Evolutionary conservation across 2,797 vertebrate genomes (phyloP).

Genomic region (Leptatherina wallacei): DNA sequence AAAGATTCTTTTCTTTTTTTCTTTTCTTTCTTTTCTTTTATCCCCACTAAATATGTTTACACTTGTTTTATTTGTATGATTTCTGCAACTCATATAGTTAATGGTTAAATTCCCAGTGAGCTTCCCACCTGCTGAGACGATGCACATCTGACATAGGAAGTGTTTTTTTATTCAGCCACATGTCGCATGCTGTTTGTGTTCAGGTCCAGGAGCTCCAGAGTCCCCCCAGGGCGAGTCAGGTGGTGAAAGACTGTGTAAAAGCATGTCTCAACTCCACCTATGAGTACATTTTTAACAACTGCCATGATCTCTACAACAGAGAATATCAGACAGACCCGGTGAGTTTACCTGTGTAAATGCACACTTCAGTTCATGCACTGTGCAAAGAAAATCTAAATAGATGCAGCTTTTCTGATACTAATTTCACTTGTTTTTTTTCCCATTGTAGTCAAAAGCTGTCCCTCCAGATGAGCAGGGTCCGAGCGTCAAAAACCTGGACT

Average conservation of each 20-base stretch:
- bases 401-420: background rate
- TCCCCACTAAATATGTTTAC: conserved; percentile 17
- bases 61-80: conserved; percentile 4
- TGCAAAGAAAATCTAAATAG: background rate
- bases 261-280: conserved; percentile 98
- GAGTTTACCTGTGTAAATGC: conserved; percentile 52
- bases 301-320: conserved; percentile 92
- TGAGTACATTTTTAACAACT: conserved; percentile 98
- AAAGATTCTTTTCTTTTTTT: background rate
- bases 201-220: conserved; percentile 98
- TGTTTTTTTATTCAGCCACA: conserved; percentile 26
- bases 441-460: conserved; percentile 89
- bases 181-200: conserved; percentile 49
- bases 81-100: conserved; percentile 37
- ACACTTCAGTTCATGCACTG: background rate
- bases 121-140: conserved; percentile 17
- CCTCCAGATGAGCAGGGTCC: conserved; percentile 96
- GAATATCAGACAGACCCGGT: conserved; percentile 95
- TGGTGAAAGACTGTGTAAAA: conserved; percentile 97
- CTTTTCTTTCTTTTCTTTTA: background rate
- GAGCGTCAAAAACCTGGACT: conserved; percentile 94
- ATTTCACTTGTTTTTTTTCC: conserved; percentile 5
- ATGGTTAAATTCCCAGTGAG: conserved; percentile 28
- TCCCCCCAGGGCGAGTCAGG: conserved; percentile 94
- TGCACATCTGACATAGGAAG: conserved; percentile 20